These are phyloP conservation scores for Eledone cirrhosa DNA, from an alignment of 2,888 invertebrate species.

Conservation along the genomic window DNA sequence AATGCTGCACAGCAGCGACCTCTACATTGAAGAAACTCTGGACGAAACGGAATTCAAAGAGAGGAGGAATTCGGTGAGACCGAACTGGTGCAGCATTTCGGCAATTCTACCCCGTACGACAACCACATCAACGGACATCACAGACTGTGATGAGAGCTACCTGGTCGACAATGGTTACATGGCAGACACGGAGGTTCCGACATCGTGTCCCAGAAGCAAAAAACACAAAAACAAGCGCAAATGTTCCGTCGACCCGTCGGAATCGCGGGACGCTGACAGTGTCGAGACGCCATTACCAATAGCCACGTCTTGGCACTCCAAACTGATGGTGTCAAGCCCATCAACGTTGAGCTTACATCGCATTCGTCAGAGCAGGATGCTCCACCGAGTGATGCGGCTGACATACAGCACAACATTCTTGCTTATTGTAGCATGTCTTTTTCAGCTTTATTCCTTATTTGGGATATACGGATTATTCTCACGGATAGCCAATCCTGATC, in stretches of 20 bases:
- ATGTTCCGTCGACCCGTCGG: conserved; percentile 23
- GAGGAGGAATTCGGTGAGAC: neutral
- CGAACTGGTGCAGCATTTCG: conserved; percentile 8
- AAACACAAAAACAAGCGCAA: conserved; percentile 20
- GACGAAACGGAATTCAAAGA: conserved; percentile 18
- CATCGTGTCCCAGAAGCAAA: conserved; percentile 31
- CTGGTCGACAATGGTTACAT: conserved; percentile 46
- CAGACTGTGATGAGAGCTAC: neutral
- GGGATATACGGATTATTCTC: conserved; percentile 69
- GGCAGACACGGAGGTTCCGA: conserved; percentile 45
- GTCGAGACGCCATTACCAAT: conserved; percentile 1
- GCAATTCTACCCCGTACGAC: neutral
- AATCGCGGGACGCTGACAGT: conserved; percentile 4
- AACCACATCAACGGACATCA: neutral
- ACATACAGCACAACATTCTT: conserved; percentile 71
- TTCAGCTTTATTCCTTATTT: conserved; percentile 69
- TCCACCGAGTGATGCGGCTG: conserved; percentile 70
- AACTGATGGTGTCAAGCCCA: conserved; percentile 32
- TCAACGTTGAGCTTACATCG: conserved; percentile 44
- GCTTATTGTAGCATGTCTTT: conserved; percentile 70
- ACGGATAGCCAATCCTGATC: conserved; percentile 58
- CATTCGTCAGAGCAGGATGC: conserved; percentile 63
- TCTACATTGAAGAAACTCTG: neutral
- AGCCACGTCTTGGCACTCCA: conserved; percentile 10
- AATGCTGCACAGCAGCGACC: neutral